phyloP scores from a whole-genome alignment of 1,140 invertebrate genomes.

The Pogonomyrmex californicus region DNA sequence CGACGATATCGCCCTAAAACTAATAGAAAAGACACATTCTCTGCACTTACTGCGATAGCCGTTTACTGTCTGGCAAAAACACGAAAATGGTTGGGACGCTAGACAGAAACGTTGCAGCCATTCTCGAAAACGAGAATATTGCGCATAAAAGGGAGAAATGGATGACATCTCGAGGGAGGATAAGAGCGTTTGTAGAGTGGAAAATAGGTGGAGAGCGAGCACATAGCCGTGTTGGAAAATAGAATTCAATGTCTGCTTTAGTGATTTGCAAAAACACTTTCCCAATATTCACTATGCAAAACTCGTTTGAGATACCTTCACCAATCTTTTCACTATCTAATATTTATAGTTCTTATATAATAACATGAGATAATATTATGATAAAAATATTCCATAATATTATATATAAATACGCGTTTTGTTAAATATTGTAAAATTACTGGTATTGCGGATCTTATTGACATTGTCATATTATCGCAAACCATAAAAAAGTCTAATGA shows the following conservation, averaged over 20 bases:
- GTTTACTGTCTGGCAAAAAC: conserved; percentile 55
- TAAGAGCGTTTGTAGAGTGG: conserved; percentile 60
- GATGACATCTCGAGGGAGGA: conserved; percentile 60
- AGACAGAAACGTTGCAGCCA: conserved; percentile 56
- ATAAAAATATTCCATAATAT: not conserved
- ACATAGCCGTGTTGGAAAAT: conserved; percentile 47
- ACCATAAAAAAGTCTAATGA: conserved; percentile 10
- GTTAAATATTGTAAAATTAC: conserved; percentile 18
- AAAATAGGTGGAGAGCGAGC: conserved; percentile 40
- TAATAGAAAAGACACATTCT: conserved; percentile 54
- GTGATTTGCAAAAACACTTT: conserved; percentile 64
- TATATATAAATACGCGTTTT: not conserved
- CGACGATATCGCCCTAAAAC: conserved; percentile 8
- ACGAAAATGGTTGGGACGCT: conserved; percentile 38
- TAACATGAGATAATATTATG: conserved; percentile 40
- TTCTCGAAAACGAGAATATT: conserved; percentile 63
- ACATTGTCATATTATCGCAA: conserved; percentile 25
- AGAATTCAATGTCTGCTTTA: conserved; percentile 62
- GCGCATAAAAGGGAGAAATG: conserved; percentile 57
- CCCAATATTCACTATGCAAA: conserved; percentile 47
- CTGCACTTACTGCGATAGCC: conserved; percentile 56
- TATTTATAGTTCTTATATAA: conserved; percentile 36
- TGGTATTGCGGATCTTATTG: not conserved
- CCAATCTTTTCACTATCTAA: not conserved
- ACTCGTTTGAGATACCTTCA: not conserved